These are phyloP conservation scores for Dryomyza anilis DNA, from an alignment of 2,888 invertebrate species.

Conservation along the genomic window DNA sequence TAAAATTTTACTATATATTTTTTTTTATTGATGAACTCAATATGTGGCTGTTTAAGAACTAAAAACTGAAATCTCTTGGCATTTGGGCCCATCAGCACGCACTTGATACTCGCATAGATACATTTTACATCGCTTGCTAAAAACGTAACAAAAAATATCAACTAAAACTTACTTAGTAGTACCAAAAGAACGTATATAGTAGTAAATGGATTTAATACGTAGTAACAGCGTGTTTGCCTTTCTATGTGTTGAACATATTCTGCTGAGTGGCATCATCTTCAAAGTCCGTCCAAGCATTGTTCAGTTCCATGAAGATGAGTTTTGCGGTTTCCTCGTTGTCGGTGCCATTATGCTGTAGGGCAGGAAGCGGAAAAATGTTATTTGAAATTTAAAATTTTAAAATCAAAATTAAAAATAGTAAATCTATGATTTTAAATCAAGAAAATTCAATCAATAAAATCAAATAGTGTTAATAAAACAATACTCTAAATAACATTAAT, in stretches of 20 bases:
- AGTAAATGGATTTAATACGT: too few relatives aligned
- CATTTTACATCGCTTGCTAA: slow-evolving; percentile 5
- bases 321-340: slow-evolving; percentile 92
- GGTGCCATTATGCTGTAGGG: slow-evolving; percentile 85
- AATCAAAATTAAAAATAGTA: not conserved
- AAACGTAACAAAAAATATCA: slow-evolving; percentile 7
- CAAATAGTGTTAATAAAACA: too few relatives aligned
- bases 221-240: not conserved
- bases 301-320: slow-evolving; percentile 97
- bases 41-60: not conserved
- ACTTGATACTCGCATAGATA: not conserved
- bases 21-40: not conserved
- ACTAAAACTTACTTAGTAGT: slow-evolving; percentile 10
- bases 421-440: too few relatives aligned
- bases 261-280: slow-evolving; percentile 79
- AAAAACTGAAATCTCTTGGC: not conserved
- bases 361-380: slow-evolving; percentile 1
- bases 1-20: too few relatives aligned
- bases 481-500: too few relatives aligned
- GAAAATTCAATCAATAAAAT: too few relatives aligned
- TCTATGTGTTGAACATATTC: slow-evolving; percentile 67
- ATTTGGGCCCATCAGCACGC: too few relatives aligned
- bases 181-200: not conserved
- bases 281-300: slow-evolving; percentile 98
- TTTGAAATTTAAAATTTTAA: not conserved